phyloP scores from a whole-genome alignment of 2,888 invertebrate species.

The Philaethria dido region DNA sequence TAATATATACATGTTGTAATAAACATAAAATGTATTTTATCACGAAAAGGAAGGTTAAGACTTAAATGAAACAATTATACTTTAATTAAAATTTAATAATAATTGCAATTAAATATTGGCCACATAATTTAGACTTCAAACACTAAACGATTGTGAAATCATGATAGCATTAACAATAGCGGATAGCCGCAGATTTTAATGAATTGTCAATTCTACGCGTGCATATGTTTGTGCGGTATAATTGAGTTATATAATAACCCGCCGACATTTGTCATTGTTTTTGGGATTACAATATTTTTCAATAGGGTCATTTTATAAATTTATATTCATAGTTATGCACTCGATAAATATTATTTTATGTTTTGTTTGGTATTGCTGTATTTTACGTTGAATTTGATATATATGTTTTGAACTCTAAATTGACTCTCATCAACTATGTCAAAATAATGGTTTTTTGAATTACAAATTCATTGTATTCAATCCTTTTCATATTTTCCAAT shows the following conservation, averaged over 20 bases:
- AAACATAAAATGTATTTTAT: too few species aligned
- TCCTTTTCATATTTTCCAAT: too few species aligned
- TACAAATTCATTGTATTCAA: too few species aligned
- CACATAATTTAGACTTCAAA: constrained; percentile 15
- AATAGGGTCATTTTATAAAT: neutral
- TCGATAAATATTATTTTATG: too few species aligned
- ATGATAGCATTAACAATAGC: constrained; percentile 26
- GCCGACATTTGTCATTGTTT: neutral
- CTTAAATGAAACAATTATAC: too few species aligned
- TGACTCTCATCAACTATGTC: too few species aligned
- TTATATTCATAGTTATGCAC: neutral
- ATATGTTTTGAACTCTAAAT: too few species aligned
- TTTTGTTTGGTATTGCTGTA: too few species aligned
- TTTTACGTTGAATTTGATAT: too few species aligned
- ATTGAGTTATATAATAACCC: constrained; percentile 22
- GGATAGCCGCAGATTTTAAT: constrained; percentile 28
- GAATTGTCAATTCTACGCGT: constrained; percentile 30
- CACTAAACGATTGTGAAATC: constrained; percentile 12
- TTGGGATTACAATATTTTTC: neutral
- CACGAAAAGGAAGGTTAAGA: too few species aligned
- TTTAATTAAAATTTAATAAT: neutral
- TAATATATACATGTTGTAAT: too few species aligned
- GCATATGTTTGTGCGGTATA: constrained; percentile 13
- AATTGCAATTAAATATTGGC: neutral
- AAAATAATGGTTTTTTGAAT: too few species aligned